Conservation (phyloP, 2,113 vertebrate species). For the Fregata magnificens region DNA sequence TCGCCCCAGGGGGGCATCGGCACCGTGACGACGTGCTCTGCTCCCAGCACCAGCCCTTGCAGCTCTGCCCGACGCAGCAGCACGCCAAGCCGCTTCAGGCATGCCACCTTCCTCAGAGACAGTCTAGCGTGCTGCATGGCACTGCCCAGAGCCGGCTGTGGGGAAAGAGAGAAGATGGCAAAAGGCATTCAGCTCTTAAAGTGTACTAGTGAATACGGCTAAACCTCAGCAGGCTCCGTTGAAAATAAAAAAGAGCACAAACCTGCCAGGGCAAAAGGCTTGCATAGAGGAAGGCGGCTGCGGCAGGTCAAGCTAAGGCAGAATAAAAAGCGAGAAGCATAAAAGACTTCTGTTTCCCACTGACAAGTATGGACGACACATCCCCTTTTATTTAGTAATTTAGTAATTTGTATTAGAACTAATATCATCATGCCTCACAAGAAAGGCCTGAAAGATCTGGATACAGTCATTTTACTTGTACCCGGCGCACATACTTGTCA, state of each 20-base stretch:
- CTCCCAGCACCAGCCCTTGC: background rate
- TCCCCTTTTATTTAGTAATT: background rate
- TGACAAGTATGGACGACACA: too few relatives aligned
- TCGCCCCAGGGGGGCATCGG: fast-evolving
- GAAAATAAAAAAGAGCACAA: background rate
- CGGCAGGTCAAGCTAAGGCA: background rate
- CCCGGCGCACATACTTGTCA: background rate
- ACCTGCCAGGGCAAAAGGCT: background rate
- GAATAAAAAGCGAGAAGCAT: background rate
- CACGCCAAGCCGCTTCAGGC: background rate
- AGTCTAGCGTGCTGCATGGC: fast-evolving
- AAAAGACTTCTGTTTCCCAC: background rate
- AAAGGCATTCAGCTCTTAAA: background rate
- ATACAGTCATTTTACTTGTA: background rate
- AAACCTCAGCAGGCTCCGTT: background rate
- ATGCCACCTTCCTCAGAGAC: background rate
- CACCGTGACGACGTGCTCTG: fast-evolving
- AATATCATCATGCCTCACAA: background rate
- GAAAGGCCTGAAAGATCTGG: background rate
- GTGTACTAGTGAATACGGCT: fast-evolving
- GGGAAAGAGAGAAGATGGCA: background rate
- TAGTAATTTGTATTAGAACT: background rate
- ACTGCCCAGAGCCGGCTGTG: background rate
- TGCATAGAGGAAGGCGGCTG: background rate
- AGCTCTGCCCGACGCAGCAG: background rate